Base-by-base conservation (phyloP, 2,888 invertebrate species). In the Cephus spinipes region DNA sequence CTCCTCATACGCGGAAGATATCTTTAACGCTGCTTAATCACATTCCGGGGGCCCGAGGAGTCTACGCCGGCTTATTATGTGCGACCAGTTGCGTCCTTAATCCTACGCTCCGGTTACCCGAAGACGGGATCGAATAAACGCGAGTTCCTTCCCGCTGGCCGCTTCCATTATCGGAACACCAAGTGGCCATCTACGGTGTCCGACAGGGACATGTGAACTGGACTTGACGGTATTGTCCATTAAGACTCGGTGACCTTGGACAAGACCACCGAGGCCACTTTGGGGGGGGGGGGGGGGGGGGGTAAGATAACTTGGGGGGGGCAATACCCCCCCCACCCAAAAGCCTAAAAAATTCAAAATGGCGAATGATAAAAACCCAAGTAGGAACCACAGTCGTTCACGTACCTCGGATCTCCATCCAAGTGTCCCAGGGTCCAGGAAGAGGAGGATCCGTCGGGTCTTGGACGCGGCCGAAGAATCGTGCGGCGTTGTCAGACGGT, bases 21-120 rank as follows among this genome's bases (percentile, higher is more conserved):
- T 84, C 84, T 86, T 85, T 82, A 84, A 83, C 83, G 80, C 79
- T 81, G 83, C 83, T 84, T 84, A 85, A 86, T 84, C 81, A 82
- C 86, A 86, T 85, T 86, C 84, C 85, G 15, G 31, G 30, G 73
- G 73, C 76, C 75, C 77, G 84, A 77, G 80, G 84, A 77, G 80
- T 81, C 81, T 23, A 55, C 55, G 55, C 55, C 23, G 9, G 55
- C 71, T 71, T 31, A 33, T 71, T 71, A 71, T 33, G 82, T 77
- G 80, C 79, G 82, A 81, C 82, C 76, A 82, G 81, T 83, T 79
- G 79, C 77, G 81, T 77, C 79, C 79, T 81, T 84, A 84, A 84
- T 84, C 84, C 83, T 69, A 79, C 81, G 32, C 32, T 71, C 71
- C 71, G 71, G 31, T 33, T 71, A 33, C 71, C 71, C 71, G 31